These are phyloP conservation scores for Paguma larvata DNA, from an alignment of 2,797 vertebrate genomes.

Conservation along the genomic window DNA sequence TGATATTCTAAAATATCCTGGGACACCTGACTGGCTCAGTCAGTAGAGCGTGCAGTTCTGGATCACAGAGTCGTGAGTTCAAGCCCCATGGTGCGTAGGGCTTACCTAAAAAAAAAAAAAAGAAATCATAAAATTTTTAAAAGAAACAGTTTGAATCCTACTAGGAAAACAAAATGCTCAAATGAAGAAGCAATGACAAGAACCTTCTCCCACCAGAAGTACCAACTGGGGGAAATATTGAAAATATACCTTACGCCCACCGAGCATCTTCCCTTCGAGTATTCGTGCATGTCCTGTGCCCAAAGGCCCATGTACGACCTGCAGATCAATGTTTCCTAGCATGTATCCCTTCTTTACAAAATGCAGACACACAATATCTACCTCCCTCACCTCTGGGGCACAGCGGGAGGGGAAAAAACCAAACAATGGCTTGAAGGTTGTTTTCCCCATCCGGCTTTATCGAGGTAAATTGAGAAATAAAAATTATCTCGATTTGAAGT, in stretches of 20 bases:
- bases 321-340: not conserved
- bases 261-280: not conserved
- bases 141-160: not conserved
- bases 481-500: not conserved
- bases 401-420: not conserved
- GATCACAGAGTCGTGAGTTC: not conserved
- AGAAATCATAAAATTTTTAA: too few relatives aligned
- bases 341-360: not conserved
- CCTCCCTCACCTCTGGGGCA: not conserved
- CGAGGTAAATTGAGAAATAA: not conserved
- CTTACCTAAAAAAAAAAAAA: not conserved
- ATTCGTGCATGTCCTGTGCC: not conserved
- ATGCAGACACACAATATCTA: not conserved
- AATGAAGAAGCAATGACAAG: not conserved
- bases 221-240: not conserved
- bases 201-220: not conserved
- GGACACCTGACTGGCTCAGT: not conserved
- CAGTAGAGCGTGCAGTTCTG: not conserved
- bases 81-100: not conserved
- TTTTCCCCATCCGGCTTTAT: not conserved
- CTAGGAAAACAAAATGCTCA: not conserved
- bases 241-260: not conserved
- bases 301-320: not conserved
- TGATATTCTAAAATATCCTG: conserved; percentile 16
- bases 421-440: not conserved